Base-by-base conservation (phyloP, 2,888 invertebrate species). In the Hydriomena furcata region DNA sequence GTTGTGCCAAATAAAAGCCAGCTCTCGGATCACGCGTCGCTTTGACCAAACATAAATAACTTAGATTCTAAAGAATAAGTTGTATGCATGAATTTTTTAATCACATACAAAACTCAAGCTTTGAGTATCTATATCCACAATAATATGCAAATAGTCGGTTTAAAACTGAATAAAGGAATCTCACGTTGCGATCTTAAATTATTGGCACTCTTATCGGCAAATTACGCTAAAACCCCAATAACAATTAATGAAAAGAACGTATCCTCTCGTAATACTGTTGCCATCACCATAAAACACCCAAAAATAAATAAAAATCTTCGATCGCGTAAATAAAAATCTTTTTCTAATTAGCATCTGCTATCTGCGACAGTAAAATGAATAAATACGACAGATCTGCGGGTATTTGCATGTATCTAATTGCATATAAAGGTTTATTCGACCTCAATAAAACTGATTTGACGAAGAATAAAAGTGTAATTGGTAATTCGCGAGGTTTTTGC, bases 331-430 rank as follows among this genome's bases (percentile, higher is more conserved):
- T 53, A 52, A 60, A 55, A n/a, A 38, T 28, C 21, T 42, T 47
- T 36, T 54, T 52, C 58, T 58, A 58, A 60, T 60, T 60, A 58
- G 50, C 52, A 40, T 47, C 23, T 50, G 20, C 57, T 60, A 60
- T 52, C 54, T 25, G 45, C 49, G 40, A 55, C 54, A 44, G 40
- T 58, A 55, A 52, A 52, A 42, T 46, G 25, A 21, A 41, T 42
- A 52, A 31, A 41, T 46, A 54, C 49, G 52, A 55, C 51, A 43
- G 35, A 28, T 50, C 23, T 43, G 28, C 40, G 34, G 28, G 38
- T 53, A 51, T 47, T 41, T 40, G 27, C 52, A 38, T 42, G 43
- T 21, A 48, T 56, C 55, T 56, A 50, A 58, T 56, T 61, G 58
- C 54, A 55, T 45, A 52, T 54, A 56, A 55, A 55, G 50, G 41